phyloP scores from a whole-genome alignment of 2,888 invertebrate genomes.

The Lepidochitona cinerea region DNA sequence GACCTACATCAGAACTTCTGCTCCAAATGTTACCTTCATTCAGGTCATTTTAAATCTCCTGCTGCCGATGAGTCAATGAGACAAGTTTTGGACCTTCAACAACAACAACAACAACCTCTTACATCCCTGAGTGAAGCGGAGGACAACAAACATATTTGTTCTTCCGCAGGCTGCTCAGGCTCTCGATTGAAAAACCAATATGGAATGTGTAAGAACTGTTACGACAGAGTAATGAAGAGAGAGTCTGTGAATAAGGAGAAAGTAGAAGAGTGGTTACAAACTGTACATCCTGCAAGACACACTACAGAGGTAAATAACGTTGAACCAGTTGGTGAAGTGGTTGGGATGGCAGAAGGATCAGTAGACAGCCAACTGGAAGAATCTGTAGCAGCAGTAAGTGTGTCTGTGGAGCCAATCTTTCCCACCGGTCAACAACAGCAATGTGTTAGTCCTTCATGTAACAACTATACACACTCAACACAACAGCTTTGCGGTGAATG shows the following conservation, averaged over 20 bases:
- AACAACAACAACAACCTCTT: background rate
- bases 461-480: slow-evolving; percentile 40
- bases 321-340: too few relatives aligned
- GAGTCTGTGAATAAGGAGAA: too few relatives aligned
- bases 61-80: background rate
- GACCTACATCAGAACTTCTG: slow-evolving; percentile 31
- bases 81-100: background rate
- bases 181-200: background rate
- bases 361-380: slow-evolving; percentile 11
- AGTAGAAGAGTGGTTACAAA: too few relatives aligned
- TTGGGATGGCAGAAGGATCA: too few relatives aligned
- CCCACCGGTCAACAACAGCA: slow-evolving; percentile 40
- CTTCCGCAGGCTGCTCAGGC: background rate
- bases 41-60: slow-evolving; percentile 20
- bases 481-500: slow-evolving; percentile 46
- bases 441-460: slow-evolving; percentile 45
- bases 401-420: slow-evolving; percentile 24
- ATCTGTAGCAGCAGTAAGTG: slow-evolving; percentile 12
- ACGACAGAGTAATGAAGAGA: too few relatives aligned
- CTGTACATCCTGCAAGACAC: too few relatives aligned
- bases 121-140: background rate
- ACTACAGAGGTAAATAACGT: too few relatives aligned
- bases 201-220: background rate
- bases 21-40: slow-evolving; percentile 27
- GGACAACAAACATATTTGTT: background rate